phyloP scores from a whole-genome alignment of 1,140 invertebrate genomes.

The Drosophila setifemur region DNA sequence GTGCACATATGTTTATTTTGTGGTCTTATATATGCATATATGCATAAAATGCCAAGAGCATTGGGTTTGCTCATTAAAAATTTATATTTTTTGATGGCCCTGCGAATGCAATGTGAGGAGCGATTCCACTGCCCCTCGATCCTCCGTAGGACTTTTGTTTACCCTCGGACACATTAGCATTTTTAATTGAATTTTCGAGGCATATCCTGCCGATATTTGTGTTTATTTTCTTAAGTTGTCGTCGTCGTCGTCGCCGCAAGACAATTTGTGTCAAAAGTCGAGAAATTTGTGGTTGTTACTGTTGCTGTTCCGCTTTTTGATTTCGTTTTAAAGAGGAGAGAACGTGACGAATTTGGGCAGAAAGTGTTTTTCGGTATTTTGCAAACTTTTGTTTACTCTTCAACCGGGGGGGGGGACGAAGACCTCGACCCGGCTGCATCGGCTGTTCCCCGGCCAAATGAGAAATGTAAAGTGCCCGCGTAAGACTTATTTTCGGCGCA shows the following conservation, averaged over 20 bases:
- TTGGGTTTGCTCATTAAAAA: constrained; percentile 51
- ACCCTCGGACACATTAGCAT: constrained; percentile 48
- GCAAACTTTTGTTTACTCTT: constrained; percentile 61
- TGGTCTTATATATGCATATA: not conserved
- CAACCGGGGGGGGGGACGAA: constrained; percentile 3
- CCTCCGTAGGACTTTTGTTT: constrained; percentile 24
- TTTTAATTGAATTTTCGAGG: constrained; percentile 66
- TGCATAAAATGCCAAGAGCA: constrained; percentile 15
- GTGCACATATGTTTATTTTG: constrained; percentile 28
- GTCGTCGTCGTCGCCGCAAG: constrained; percentile 9
- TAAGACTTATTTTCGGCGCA: constrained; percentile 68
- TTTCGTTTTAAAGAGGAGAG: not conserved
- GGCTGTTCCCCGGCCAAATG: constrained; percentile 10
- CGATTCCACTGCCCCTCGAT: not conserved
- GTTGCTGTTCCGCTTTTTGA: constrained; percentile 47
- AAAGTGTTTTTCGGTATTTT: constrained; percentile 52
- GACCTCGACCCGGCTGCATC: not conserved
- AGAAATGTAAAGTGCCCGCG: constrained; percentile 44
- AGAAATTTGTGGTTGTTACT: constrained; percentile 24
- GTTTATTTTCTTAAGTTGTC: constrained; percentile 50
- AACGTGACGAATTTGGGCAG: constrained; percentile 59
- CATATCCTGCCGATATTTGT: constrained; percentile 42
- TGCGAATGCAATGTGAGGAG: constrained; percentile 43
- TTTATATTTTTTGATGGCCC: constrained; percentile 52
- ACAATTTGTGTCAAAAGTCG: constrained; percentile 51